Conservation (phyloP, 2,888 invertebrate species). For the Hedya salicella region DNA sequence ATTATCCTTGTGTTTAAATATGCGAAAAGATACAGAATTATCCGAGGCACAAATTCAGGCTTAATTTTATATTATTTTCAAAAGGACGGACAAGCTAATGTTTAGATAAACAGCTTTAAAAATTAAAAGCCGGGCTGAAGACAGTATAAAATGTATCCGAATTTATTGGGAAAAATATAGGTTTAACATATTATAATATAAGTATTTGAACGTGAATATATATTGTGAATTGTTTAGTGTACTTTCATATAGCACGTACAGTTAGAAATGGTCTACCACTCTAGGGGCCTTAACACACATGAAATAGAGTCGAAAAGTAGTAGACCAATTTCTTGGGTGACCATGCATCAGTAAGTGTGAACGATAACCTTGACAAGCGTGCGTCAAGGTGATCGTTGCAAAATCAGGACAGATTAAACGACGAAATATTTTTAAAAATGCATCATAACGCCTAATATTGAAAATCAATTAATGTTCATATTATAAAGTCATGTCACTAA, state of each 20-base stretch:
- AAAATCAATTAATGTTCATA: no score
- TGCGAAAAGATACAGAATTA: slow-evolving; percentile 67
- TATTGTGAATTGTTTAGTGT: slow-evolving; percentile 5
- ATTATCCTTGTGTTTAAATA: slow-evolving; percentile 46
- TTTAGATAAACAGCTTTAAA: slow-evolving; percentile 42
- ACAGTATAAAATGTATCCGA: neutral
- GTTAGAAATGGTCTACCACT: no score
- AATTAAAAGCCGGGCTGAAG: slow-evolving; percentile 1
- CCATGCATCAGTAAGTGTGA: no score
- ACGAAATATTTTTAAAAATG: no score
- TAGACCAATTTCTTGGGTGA: no score
- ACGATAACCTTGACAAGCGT: neutral
- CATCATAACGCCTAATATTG: no score
- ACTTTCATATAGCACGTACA: no score
- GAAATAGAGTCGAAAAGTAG: no score
- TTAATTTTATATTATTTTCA: slow-evolving; percentile 62
- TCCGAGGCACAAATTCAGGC: slow-evolving; percentile 79
- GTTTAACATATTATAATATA: neutral
- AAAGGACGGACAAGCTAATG: slow-evolving; percentile 78
- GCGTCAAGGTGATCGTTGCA: neutral
- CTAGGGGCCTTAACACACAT: no score
- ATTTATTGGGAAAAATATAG: neutral
- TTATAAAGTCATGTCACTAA: no score
- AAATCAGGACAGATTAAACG: no score
- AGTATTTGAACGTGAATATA: neutral